These are phyloP conservation scores for Portunus trituberculatus DNA, from an alignment of 1,140 invertebrate genomes.

Conservation along the genomic window DNA sequence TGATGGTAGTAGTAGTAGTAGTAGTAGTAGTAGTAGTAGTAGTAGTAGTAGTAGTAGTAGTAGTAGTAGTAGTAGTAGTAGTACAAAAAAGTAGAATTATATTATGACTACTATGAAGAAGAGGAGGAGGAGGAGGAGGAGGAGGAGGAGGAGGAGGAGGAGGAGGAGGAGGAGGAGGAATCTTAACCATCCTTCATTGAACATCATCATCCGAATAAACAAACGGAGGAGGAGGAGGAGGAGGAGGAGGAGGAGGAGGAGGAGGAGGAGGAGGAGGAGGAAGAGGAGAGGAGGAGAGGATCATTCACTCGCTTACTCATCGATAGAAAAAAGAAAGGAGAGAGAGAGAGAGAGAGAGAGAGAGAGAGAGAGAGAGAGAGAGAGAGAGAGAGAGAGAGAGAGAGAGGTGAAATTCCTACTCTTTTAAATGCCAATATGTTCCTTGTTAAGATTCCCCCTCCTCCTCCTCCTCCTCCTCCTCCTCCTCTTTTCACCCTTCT, in stretches of 20 bases:
- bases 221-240: background rate
- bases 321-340: too few relatives aligned
- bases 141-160: background rate
- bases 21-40: slow-evolving; percentile 22
- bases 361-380: too few relatives aligned
- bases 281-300: too few relatives aligned
- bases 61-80: slow-evolving; percentile 10
- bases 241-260: background rate
- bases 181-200: too few relatives aligned
- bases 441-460: background rate
- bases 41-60: slow-evolving; percentile 23
- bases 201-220: too few relatives aligned
- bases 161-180: background rate
- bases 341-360: too few relatives aligned
- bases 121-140: background rate
- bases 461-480: background rate
- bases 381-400: too few relatives aligned
- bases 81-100: background rate
- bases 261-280: too few relatives aligned
- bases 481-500: background rate
- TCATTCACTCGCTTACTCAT: too few relatives aligned
- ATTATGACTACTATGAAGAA: too few relatives aligned
- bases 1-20: slow-evolving; percentile 9
- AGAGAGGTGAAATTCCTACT: background rate
- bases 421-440: too few relatives aligned